Evolutionary conservation across 1,140 invertebrate genomes (phyloP), one percentile per base, ranked within the genome.

Genomic region (Mactra quadrangularis): DNA sequence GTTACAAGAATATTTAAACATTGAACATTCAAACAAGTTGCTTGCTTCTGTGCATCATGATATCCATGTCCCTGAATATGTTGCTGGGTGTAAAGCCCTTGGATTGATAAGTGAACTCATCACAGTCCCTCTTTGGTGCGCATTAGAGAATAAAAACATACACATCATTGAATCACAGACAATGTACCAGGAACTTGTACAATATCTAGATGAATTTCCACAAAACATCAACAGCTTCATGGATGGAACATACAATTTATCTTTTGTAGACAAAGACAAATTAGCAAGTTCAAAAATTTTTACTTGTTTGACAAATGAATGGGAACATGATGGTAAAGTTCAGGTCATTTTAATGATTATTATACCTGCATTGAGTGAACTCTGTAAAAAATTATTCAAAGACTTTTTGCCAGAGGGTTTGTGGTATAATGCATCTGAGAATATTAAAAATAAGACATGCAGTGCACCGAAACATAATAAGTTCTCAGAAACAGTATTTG

Each of bases 71-170:
- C 3, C 33, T 29, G 75, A 77, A 52, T 64, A 64, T 52, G 45
- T 77, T 22, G 75, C 75, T 29, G 75, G 75, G 25, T 33, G 29
- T 22, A 77, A 77, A 41, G 75, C 75, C 25, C 60, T 62, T 27
- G 75, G 75, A n/a, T 29, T 62, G 0, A 38, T 77, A 19, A 64
- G 38, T 33, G 55, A 77, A 60, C 27, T 77, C 6, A 52, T 77
- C 9, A 77, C 75, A 19, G 31, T 52, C 19, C 59, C 75, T 7
- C 60, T 66, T n/a, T 77, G 59, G 59, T 6, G 19, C 17, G 25
- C n/a, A 45, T 17, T 77, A 47, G 75, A 77, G 35, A 9, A 33
- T 52, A 66, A n/a, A 13, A 59, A 77, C 29, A 52, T 64, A 3
- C n/a, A 35, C 35, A 77, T 77, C 25, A 64, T 62, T 64, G 75